Percentiles rank a stretch among this genome's conserved stretches.
These are phyloP conservation scores for Ardeotis arabs DNA, from an alignment of 2,113 vertebrate genomes.

Conservation along the genomic window DNA sequence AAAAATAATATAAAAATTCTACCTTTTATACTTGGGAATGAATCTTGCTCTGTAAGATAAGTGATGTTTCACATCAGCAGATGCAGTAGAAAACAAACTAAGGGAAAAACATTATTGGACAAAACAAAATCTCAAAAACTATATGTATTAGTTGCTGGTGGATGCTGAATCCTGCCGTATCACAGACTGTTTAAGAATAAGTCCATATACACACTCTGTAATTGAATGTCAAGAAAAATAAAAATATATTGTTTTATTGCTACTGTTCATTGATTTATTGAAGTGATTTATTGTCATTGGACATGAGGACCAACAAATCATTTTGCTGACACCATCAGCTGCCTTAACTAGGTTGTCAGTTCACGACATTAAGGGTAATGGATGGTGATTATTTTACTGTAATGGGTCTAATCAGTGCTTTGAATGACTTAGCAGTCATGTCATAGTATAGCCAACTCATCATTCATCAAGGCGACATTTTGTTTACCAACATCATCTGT, in stretches of 20 bases:
- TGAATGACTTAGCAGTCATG: slow-evolving; percentile 81
- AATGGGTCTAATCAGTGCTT: slow-evolving; percentile 83
- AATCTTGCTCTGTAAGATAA: background rate
- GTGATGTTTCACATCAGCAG: background rate
- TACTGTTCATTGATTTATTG: slow-evolving; percentile 82
- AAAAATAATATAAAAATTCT: background rate
- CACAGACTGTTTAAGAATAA: slow-evolving; percentile 75
- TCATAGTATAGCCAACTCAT: slow-evolving; percentile 73
- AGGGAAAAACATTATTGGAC: background rate
- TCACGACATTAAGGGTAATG: slow-evolving; percentile 83
- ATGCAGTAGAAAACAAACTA: slow-evolving; percentile 4
- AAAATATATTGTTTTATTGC: slow-evolving; percentile 86
- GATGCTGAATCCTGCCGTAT: slow-evolving; percentile 58
- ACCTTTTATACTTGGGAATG: background rate
- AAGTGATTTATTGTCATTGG: slow-evolving; percentile 81
- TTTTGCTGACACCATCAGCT: slow-evolving; percentile 82
- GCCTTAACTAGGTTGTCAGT: slow-evolving; percentile 87
- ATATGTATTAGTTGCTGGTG: slow-evolving; percentile 30
- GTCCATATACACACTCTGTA: slow-evolving; percentile 74
- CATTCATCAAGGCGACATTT: slow-evolving; percentile 79
- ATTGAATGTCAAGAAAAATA: slow-evolving; percentile 85
- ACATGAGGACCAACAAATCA: slow-evolving; percentile 78
- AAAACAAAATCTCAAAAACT: slow-evolving; percentile 12
- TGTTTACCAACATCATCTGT: slow-evolving; percentile 83
- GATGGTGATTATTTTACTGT: slow-evolving; percentile 85